These are phyloP conservation scores for Netelia virgata DNA, from an alignment of 2,888 invertebrate genomes.

Conservation along the genomic window DNA sequence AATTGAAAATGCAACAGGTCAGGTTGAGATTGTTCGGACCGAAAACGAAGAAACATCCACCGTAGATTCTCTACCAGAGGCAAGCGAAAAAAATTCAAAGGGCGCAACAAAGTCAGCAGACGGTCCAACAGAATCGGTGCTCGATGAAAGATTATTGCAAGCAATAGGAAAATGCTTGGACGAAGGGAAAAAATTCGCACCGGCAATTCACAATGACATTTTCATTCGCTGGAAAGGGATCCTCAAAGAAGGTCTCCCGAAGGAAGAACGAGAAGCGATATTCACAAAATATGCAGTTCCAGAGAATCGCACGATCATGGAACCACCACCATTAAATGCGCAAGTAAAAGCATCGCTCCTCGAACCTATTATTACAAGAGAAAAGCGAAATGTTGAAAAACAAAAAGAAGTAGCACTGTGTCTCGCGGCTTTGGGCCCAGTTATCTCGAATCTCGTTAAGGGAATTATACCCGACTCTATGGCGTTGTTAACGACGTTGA, in stretches of 20 bases:
- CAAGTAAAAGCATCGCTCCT: constrained; percentile 53
- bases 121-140: neutral
- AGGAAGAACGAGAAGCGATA: constrained; percentile 43
- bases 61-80: no score
- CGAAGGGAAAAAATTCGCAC: constrained; percentile 24
- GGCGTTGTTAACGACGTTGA: constrained; percentile 37
- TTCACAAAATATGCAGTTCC: constrained; percentile 52
- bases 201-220: constrained; percentile 54
- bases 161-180: constrained; percentile 51
- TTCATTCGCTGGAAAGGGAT: constrained; percentile 51
- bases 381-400: constrained; percentile 58
- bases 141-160: constrained; percentile 50
- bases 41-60: neutral
- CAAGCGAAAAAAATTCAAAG: no score
- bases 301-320: constrained; percentile 56
- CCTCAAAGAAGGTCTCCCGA: no score
- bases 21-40: neutral
- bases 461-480: constrained; percentile 11
- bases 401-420: constrained; percentile 58
- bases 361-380: constrained; percentile 44
- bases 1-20: no score
- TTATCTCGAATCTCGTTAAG: constrained; percentile 41
- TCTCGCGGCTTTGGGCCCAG: constrained; percentile 43
- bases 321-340: constrained; percentile 61
- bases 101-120: no score